Evolutionary conservation across 2,797 vertebrate genomes (phyloP).

Genomic region (Sarcophilus harrisii): DNA sequence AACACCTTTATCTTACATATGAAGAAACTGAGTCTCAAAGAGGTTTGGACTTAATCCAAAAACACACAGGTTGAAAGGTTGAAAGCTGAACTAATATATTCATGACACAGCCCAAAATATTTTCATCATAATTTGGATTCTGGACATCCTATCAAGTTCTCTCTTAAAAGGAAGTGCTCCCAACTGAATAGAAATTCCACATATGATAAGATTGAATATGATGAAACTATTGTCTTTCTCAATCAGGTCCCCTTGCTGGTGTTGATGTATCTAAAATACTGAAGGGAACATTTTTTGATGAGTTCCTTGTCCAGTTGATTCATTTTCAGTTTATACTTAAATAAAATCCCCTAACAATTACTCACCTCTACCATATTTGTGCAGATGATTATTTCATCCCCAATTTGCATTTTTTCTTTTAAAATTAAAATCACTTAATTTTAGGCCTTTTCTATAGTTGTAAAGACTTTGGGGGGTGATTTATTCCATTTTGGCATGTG

Average conservation of each 20-base stretch:
- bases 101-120: not conserved
- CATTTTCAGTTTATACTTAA: not conserved
- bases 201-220: not conserved
- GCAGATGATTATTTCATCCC: not conserved
- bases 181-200: not conserved
- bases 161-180: not conserved
- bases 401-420: not conserved
- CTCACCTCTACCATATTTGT: not conserved
- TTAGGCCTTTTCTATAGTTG: not conserved
- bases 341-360: not conserved
- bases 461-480: not conserved
- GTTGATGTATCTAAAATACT: not conserved
- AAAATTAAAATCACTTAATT: not conserved
- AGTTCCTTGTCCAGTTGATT: not conserved
- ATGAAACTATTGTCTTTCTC: not conserved
- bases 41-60: not conserved
- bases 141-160: not conserved
- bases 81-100: not conserved
- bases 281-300: not conserved
- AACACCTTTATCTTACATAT: not conserved
- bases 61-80: not conserved
- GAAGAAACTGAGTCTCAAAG: not conserved
- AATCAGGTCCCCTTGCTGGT: not conserved
- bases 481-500: not conserved
- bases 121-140: not conserved